Percentiles rank a stretch among this genome's conserved stretches.
Evolutionary conservation across 1,140 invertebrate genomes (phyloP).

Genomic region (Leptoteleia sp.): DNA sequence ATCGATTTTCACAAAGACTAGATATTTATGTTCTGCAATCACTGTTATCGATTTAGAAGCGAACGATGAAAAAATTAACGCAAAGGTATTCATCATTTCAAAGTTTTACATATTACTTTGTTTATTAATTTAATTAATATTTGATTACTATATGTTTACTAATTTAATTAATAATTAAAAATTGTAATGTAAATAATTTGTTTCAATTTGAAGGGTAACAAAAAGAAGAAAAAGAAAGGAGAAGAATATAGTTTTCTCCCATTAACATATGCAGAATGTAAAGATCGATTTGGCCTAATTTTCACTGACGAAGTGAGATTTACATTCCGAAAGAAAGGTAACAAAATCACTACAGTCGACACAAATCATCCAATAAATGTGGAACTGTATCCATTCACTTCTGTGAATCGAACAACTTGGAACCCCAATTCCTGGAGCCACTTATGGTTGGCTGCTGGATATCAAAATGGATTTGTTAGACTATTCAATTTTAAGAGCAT

Average conservation of each 20-base stretch:
- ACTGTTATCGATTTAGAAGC: conserved; percentile 63
- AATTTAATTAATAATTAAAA: no score
- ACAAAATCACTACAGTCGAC: conserved; percentile 36
- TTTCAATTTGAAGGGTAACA: conserved; percentile 37
- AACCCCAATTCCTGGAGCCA: conserved; percentile 80
- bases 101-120: no score
- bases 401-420: conserved; percentile 76
- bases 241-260: conserved; percentile 73
- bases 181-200: no score
- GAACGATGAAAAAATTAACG: conserved; percentile 30
- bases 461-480: conserved; percentile 80
- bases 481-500: conserved; percentile 74
- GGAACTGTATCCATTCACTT: conserved; percentile 77
- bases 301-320: conserved; percentile 73
- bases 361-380: conserved; percentile 63
- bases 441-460: conserved; percentile 76
- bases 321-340: conserved; percentile 54
- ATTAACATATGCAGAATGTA: conserved; percentile 71
- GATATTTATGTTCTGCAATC: conserved; percentile 62
- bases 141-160: no score
- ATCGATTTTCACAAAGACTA: conserved; percentile 69
- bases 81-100: no score
- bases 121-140: no score
- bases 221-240: conserved; percentile 59
- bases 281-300: conserved; percentile 75